Evolutionary conservation across 2,113 vertebrate genomes (phyloP).

Genomic region (Ailurus styani): DNA sequence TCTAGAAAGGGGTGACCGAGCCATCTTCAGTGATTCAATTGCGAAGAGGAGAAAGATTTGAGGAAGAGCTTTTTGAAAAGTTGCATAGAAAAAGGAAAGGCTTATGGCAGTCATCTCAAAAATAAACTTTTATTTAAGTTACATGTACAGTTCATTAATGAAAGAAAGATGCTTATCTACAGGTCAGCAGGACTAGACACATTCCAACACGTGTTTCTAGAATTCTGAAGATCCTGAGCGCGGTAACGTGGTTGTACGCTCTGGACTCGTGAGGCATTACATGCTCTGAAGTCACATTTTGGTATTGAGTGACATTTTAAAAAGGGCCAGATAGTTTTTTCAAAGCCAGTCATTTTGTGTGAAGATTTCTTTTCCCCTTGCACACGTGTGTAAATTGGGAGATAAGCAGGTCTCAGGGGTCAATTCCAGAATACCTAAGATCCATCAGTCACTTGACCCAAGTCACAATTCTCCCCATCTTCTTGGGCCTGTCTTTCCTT

Average conservation of each 20-base stretch:
- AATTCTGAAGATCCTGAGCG: not conserved
- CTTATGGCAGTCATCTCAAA: constrained; percentile 28
- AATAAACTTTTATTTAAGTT: constrained; percentile 71
- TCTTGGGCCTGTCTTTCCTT: not conserved
- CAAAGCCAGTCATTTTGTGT: not conserved
- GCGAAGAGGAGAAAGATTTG: not conserved
- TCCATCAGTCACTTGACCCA: not conserved
- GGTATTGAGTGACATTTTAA: not conserved
- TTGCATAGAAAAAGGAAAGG: constrained; percentile 19
- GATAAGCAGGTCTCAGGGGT: not conserved
- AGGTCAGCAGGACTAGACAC: not conserved
- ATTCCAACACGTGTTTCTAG: not conserved
- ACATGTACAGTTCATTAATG: constrained; percentile 41
- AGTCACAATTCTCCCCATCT: not conserved
- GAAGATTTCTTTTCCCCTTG: not conserved
- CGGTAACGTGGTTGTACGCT: not conserved
- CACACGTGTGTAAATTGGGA: not conserved
- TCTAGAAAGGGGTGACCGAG: not conserved
- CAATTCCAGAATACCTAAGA: not conserved
- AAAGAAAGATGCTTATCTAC: constrained; percentile 3
- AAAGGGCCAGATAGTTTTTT: not conserved
- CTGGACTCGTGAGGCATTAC: not conserved
- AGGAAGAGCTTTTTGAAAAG: not conserved
- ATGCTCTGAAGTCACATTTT: not conserved
- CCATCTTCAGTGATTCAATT: not conserved